Conservation (phyloP, 2,797 vertebrate genomes). For the Acrocephalus scirpaceus region DNA sequence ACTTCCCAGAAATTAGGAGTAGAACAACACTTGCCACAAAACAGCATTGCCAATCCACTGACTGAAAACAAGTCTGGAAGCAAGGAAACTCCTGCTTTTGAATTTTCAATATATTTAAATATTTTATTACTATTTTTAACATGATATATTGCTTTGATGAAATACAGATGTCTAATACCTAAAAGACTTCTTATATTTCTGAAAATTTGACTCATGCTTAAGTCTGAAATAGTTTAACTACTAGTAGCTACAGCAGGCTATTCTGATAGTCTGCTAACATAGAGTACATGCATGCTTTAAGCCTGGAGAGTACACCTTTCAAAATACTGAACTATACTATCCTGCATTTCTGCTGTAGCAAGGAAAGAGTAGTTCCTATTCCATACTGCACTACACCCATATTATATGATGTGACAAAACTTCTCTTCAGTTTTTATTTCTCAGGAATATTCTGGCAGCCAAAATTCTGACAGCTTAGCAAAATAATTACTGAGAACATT, state of each 20-base stretch:
- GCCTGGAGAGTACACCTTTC: neutral
- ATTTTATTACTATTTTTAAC: neutral
- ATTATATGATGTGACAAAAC: neutral
- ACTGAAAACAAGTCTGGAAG: neutral
- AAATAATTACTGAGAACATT: slow-evolving; percentile 7
- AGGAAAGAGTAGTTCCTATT: neutral
- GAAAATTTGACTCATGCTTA: neutral
- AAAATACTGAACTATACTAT: neutral
- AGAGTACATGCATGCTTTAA: neutral
- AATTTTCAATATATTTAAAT: neutral
- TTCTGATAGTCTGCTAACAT: neutral
- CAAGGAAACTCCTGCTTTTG: neutral
- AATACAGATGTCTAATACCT: neutral
- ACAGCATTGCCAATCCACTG: neutral
- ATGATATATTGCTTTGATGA: neutral
- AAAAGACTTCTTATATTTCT: neutral
- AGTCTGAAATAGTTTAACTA: neutral
- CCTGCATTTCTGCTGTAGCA: neutral
- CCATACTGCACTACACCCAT: neutral
- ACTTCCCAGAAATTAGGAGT: neutral
- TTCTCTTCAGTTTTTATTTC: neutral
- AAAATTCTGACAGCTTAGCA: neutral
- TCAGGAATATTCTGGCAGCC: neutral
- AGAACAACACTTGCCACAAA: neutral
- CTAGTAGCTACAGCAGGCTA: neutral